Conservation (phyloP, 2,797 vertebrate genomes). For the Taenioides sp. region DNA sequence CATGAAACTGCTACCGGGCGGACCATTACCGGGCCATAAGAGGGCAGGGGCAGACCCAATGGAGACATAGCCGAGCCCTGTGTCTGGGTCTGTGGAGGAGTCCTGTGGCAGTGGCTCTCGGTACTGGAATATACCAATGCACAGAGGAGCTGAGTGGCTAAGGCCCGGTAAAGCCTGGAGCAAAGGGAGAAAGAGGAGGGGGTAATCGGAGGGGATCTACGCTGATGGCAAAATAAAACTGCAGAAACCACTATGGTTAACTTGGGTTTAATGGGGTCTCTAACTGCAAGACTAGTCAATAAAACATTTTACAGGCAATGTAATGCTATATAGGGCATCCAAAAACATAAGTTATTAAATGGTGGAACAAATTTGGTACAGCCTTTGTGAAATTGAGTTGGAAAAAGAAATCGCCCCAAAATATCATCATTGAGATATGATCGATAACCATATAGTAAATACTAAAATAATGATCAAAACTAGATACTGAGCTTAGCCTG, state of each 20-base stretch:
- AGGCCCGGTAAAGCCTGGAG: slow-evolving; percentile 26
- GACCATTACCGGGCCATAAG: slow-evolving; percentile 38
- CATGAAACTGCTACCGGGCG: slow-evolving; percentile 62
- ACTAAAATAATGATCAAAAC: too few relatives aligned
- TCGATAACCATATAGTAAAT: too few relatives aligned
- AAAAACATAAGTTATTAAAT: too few relatives aligned
- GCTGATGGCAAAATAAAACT: slow-evolving; percentile 48
- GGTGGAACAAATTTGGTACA: too few relatives aligned
- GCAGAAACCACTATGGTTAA: slow-evolving; percentile 12
- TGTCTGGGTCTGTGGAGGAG: slow-evolving; percentile 59
- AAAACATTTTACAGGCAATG: too few relatives aligned
- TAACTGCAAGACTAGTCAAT: background rate
- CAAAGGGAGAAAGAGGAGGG: slow-evolving; percentile 41
- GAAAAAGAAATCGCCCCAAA: too few relatives aligned
- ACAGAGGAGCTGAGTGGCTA: slow-evolving; percentile 64
- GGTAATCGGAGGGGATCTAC: slow-evolving; percentile 42
- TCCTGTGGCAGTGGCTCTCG: slow-evolving; percentile 52
- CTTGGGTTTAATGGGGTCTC: slow-evolving; percentile 10
- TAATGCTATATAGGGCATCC: too few relatives aligned
- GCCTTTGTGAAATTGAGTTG: too few relatives aligned
- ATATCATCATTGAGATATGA: too few relatives aligned
- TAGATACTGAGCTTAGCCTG: too few relatives aligned
- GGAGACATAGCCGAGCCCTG: slow-evolving; percentile 54
- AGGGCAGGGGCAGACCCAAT: slow-evolving; percentile 32
- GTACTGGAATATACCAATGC: slow-evolving; percentile 46